Percentiles rank a stretch among this genome's conserved stretches.
phyloP scores from a whole-genome alignment of 2,888 invertebrate genomes.

The Ernsta delagoae region DNA sequence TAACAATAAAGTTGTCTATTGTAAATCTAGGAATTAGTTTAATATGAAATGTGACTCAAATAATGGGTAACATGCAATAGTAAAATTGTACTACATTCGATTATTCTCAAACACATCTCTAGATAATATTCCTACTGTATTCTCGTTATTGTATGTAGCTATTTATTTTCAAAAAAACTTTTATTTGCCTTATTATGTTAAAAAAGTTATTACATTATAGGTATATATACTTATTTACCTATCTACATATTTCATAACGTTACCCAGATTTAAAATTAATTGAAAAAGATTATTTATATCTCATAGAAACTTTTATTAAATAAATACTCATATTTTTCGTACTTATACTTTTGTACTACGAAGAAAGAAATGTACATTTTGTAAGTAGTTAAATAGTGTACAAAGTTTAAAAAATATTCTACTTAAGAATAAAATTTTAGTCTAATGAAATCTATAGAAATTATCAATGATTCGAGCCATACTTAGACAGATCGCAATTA shows the following conservation, averaged over 20 bases:
- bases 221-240: background rate
- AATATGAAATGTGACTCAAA: too few relatives aligned
- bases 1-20: too few relatives aligned
- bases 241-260: background rate
- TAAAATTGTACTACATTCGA: too few relatives aligned
- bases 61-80: too few relatives aligned
- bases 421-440: constrained; percentile 9
- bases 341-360: constrained; percentile 29
- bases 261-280: background rate
- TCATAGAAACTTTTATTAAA: constrained; percentile 10
- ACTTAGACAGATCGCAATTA: constrained; percentile 52
- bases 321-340: constrained; percentile 46
- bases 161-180: too few relatives aligned
- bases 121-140: too few relatives aligned
- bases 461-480: constrained; percentile 76
- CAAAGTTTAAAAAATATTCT: constrained; percentile 32
- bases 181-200: too few relatives aligned
- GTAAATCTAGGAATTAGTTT: too few relatives aligned
- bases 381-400: constrained; percentile 35
- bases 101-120: too few relatives aligned
- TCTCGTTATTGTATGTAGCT: too few relatives aligned
- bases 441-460: constrained; percentile 43
- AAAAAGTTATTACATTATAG: background rate
- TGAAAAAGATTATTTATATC: background rate
- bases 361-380: constrained; percentile 33